These are phyloP conservation scores for Orthosia cruda DNA, from an alignment of 2,888 invertebrate genomes.

Conservation along the genomic window DNA sequence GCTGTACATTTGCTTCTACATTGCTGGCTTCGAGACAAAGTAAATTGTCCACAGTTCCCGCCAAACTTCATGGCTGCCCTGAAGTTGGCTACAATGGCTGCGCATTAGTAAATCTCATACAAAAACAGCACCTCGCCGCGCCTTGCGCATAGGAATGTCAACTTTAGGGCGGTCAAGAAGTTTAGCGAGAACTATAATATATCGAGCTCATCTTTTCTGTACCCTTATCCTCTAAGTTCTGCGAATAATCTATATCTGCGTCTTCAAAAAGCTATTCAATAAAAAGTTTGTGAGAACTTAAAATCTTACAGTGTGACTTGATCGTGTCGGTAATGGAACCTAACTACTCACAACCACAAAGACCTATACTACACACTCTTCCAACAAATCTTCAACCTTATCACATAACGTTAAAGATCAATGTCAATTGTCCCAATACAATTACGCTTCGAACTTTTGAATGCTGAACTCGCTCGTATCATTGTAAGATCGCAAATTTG, in stretches of 20 bases:
- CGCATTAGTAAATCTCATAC: too few relatives aligned
- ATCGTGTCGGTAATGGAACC: slow-evolving; percentile 73
- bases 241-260: slow-evolving; percentile 39
- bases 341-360: slow-evolving; percentile 52
- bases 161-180: too few relatives aligned
- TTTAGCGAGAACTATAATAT: background rate
- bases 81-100: too few relatives aligned
- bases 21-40: slow-evolving; percentile 1
- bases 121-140: too few relatives aligned
- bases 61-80: too few relatives aligned
- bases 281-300: slow-evolving; percentile 68
- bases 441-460: slow-evolving; percentile 67
- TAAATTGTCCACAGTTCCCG: background rate
- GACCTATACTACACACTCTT: slow-evolving; percentile 22
- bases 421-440: slow-evolving; percentile 19
- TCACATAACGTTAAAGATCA: slow-evolving; percentile 17
- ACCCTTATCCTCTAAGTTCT: slow-evolving; percentile 19
- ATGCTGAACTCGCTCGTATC: slow-evolving; percentile 73
- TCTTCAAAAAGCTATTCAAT: slow-evolving; percentile 57
- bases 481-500: slow-evolving; percentile 75
- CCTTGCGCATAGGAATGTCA: too few relatives aligned
- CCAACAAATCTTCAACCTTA: slow-evolving; percentile 52
- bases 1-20: background rate
- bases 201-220: background rate
- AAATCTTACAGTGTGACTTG: slow-evolving; percentile 76